Percentiles rank a stretch among this genome's conserved stretches.
These are phyloP conservation scores for Vombatus ursinus DNA, from an alignment of 2,113 vertebrate genomes.

Conservation along the genomic window DNA sequence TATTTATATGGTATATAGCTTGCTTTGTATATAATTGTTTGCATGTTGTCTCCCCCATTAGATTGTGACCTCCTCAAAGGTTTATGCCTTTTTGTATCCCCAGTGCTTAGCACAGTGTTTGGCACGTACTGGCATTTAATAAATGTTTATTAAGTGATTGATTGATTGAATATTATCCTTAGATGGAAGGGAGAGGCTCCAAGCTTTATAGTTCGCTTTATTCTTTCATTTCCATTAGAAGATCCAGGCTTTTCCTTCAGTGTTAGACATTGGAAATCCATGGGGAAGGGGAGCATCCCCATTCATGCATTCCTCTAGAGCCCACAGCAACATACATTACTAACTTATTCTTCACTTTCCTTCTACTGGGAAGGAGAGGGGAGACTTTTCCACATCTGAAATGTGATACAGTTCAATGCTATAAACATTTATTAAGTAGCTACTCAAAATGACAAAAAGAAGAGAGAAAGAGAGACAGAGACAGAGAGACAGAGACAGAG, in stretches of 20 bases:
- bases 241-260: not conserved
- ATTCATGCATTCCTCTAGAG: not conserved
- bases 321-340: not conserved
- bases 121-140: not conserved
- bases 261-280: not conserved
- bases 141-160: not conserved
- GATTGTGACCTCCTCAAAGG: too few species aligned
- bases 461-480: too few species aligned
- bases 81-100: not conserved
- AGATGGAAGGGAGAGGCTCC: not conserved
- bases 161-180: not conserved
- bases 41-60: too few species aligned
- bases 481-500: not conserved
- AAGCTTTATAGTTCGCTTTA: not conserved
- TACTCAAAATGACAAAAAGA: too few species aligned
- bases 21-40: constrained; percentile 5
- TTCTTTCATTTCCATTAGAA: constrained; percentile 4
- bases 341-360: not conserved
- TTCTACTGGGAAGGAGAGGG: not conserved
- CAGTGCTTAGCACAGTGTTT: not conserved
- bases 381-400: constrained; percentile 5
- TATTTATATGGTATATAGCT: not conserved
- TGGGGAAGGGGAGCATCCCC: not conserved
- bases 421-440: too few species aligned
- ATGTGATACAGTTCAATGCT: not conserved